phyloP scores from a whole-genome alignment of 2,113 vertebrate species.

The Toxostoma redivivum region DNA sequence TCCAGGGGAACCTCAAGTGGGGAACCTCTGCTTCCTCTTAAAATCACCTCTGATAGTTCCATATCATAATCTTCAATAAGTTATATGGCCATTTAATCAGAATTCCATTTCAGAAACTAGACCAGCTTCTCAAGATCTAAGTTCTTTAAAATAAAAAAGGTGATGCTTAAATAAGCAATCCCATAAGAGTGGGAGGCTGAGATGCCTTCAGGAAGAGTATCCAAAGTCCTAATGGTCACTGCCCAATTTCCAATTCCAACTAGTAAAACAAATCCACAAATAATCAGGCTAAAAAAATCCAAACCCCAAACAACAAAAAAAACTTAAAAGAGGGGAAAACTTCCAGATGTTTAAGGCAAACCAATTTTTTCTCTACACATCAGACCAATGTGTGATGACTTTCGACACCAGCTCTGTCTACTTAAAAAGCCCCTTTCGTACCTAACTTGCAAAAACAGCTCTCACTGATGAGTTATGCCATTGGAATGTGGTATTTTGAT shows the following conservation, averaged over 20 bases:
- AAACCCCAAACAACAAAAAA: neutral
- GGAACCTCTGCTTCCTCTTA: neutral
- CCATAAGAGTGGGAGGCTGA: neutral
- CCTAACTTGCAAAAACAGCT: neutral
- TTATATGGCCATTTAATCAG: neutral
- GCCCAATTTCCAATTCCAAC: neutral
- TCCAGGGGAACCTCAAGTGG: neutral
- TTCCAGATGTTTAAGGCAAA: neutral
- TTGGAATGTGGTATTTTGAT: slow-evolving; percentile 26
- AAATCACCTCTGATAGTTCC: neutral
- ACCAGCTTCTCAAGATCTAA: neutral
- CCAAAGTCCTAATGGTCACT: neutral
- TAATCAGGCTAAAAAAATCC: neutral
- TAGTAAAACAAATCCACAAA: neutral
- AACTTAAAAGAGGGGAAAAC: neutral
- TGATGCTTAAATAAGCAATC: neutral
- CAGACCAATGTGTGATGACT: neutral
- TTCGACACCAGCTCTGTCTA: neutral
- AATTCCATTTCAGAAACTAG: neutral
- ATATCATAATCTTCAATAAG: neutral
- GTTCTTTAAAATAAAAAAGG: neutral
- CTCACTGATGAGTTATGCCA: neutral
- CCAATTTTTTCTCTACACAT: neutral
- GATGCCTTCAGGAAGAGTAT: neutral
- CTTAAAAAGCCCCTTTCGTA: neutral